Evolutionary conservation across 2,888 invertebrate genomes (phyloP).

Genomic region (Strigamia transsilvanica): DNA sequence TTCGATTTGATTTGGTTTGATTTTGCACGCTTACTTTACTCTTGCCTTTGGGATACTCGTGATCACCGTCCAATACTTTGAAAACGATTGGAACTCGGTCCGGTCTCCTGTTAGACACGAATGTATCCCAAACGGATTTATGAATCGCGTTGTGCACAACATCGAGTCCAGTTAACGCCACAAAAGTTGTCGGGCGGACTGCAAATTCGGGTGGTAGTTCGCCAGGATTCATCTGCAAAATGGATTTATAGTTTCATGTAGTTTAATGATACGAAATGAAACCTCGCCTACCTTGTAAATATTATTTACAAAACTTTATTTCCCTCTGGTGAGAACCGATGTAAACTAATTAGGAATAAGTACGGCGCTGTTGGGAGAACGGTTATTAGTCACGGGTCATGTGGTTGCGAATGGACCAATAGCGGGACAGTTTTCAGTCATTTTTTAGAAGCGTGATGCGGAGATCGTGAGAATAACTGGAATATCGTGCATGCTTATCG

Average conservation of each 20-base stretch:
- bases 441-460: too few relatives aligned
- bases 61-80: slow-evolving; percentile 79
- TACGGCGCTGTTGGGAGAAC: too few relatives aligned
- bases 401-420: too few relatives aligned
- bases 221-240: slow-evolving; percentile 52
- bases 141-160: slow-evolving; percentile 84
- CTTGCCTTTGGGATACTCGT: slow-evolving; percentile 78
- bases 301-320: background rate
- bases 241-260: background rate
- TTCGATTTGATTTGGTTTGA: slow-evolving; percentile 72
- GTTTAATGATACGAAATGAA: too few relatives aligned
- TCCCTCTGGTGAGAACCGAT: background rate
- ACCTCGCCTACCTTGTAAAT: too few relatives aligned
- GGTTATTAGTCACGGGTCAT: too few relatives aligned
- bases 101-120: slow-evolving; percentile 80
- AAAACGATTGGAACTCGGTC: slow-evolving; percentile 86
- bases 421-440: too few relatives aligned
- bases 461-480: background rate
- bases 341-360: too few relatives aligned
- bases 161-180: slow-evolving; percentile 89
- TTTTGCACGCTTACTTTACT: slow-evolving; percentile 65
- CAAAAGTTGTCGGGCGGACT: slow-evolving; percentile 82
- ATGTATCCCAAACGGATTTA: slow-evolving; percentile 92
- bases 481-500: background rate
- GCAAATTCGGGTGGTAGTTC: slow-evolving; percentile 83